phyloP scores from a whole-genome alignment of 2,797 vertebrate species.

The Gymnothorax javanicus region DNA sequence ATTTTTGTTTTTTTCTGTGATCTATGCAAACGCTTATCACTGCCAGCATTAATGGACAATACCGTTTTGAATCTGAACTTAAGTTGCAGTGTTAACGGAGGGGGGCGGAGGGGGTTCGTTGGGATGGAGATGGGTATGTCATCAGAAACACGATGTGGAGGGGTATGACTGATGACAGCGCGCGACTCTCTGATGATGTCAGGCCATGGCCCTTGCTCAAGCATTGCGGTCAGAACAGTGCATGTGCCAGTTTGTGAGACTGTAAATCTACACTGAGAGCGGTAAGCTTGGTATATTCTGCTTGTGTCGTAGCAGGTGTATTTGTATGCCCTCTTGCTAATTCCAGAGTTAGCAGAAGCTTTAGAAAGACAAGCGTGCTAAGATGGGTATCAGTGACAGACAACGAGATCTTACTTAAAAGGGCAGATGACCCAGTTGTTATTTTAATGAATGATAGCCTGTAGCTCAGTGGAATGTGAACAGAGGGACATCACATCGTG shows the following conservation, averaged over 20 bases:
- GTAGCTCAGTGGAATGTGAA: neutral
- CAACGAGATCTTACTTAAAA: conserved; percentile 13
- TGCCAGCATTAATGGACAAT: too few species aligned
- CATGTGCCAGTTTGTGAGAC: neutral
- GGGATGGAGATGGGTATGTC: too few species aligned
- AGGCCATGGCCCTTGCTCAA: neutral
- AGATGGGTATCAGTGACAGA: conserved; percentile 6
- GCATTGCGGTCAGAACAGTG: neutral
- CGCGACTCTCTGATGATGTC: neutral
- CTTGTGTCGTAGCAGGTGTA: conserved; percentile 3
- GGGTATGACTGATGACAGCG: neutral
- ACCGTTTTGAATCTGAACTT: too few species aligned
- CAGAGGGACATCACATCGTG: conserved; percentile 4
- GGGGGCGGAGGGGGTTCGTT: too few species aligned
- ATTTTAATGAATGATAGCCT: conserved; percentile 14
- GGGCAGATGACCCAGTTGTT: conserved; percentile 21
- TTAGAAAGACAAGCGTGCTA: conserved; percentile 25
- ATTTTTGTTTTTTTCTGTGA: too few species aligned
- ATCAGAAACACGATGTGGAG: too few species aligned
- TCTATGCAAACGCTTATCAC: too few species aligned
- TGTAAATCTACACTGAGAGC: conserved; percentile 1
- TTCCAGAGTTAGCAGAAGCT: conserved; percentile 17
- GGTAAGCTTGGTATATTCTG: conserved; percentile 6
- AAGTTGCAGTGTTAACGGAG: too few species aligned
- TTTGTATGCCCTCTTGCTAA: conserved; percentile 21